Evolutionary conservation across 53 echinoderm and acorn worm genomes (phyloP).

Genomic region (Astropecten irregularis): DNA sequence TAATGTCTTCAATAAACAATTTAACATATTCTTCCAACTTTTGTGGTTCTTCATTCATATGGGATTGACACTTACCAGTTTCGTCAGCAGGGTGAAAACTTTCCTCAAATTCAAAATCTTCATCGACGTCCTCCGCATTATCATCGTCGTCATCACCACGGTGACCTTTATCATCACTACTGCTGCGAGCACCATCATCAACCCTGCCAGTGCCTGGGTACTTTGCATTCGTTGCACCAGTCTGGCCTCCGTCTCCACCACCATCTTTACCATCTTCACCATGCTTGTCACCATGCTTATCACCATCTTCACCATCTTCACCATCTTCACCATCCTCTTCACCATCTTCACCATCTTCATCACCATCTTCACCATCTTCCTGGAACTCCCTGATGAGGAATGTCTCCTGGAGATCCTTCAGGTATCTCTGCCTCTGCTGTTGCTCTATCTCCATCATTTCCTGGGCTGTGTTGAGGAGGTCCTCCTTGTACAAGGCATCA

Average conservation of each 20-base stretch:
- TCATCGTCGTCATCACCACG: too few relatives aligned
- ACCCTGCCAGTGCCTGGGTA: background rate
- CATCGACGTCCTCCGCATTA: background rate
- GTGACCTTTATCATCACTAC: background rate
- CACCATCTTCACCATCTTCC: background rate
- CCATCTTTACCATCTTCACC: background rate
- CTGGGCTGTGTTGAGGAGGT: background rate
- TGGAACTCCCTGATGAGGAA: background rate
- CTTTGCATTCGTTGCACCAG: too few relatives aligned
- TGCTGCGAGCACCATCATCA: background rate
- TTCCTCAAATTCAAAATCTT: constrained; percentile 39
- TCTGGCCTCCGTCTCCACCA: too few relatives aligned
- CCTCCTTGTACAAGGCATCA: constrained; percentile 4
- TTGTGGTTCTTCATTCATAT: too few relatives aligned
- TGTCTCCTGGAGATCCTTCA: background rate
- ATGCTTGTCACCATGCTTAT: background rate
- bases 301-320: constrained; percentile 22
- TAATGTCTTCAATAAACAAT: too few relatives aligned
- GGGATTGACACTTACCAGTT: constrained; percentile 20
- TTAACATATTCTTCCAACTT: too few relatives aligned
- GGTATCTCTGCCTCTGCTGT: background rate
- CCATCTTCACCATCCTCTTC: constrained; percentile 16
- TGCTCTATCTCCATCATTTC: background rate
- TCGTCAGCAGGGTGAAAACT: background rate
- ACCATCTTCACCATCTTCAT: background rate